Evolutionary conservation across 2,797 vertebrate species (phyloP), one percentile per base, ranked within the genome.

Genomic region (Selene dorsalis): DNA sequence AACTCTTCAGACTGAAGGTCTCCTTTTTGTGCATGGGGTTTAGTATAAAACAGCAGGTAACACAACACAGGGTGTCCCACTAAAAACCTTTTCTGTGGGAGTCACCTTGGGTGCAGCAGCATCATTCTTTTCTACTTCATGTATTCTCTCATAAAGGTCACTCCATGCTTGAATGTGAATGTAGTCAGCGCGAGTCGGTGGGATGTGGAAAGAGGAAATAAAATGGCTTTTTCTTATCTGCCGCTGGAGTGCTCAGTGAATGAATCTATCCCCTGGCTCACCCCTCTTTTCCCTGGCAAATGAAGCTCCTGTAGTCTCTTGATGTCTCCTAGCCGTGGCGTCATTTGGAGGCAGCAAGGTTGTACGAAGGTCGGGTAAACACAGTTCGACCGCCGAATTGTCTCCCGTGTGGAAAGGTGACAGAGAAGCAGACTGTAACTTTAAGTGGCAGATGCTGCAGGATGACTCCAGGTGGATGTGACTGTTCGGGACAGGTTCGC

Each of bases 71-170:
- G 75, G 61, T 58, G 75, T 78, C 70, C 78, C 4, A 8, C 72
- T 58, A 24, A 56, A 72, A 38, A 61, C 82, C 71, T 63, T 78
- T 78, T 71, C 56, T 78, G 60, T 52, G 1, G 16, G 60, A 80
- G 69, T 77, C 50, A 43, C 64, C 77, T 56, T 45, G 73, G 26
- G 57, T 82, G 75, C 39, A 24, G 39, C 48, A 67, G 66, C 28
- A 12, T 74, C 73, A 35, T 63, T 83, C 75, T 73, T 56, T 57
- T 68, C 59, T 20, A 0, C 56, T 26, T 24, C 12, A 69, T 48
- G 38, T 10, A 18, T 69, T 88, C 66, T 84, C 59, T 64, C 10
- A 22, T 75, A 89, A 91, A 93, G 92, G 91, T 93, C 88, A 89
- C 35, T 57, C 56, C 7, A 10, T 12, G 20, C 70, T 28, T 60